Evolutionary conservation across 2,797 vertebrate species (phyloP).

Genomic region (Enteromius fasciolatus): DNA sequence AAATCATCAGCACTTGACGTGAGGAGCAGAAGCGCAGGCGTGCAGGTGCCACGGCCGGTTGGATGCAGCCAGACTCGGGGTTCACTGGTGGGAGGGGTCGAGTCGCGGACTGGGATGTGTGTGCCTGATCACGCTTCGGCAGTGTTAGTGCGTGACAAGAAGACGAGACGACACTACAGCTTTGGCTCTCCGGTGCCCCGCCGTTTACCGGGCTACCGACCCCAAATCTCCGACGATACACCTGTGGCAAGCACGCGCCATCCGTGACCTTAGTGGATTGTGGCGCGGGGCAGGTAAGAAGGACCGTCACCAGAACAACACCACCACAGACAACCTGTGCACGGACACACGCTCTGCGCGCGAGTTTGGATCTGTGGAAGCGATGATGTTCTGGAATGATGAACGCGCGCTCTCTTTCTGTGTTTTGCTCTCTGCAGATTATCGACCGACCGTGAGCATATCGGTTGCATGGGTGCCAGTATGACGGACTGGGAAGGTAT

Average conservation of each 20-base stretch:
- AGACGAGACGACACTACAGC: conserved; percentile 68
- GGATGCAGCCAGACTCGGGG: conserved; percentile 42
- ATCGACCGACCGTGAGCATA: neutral
- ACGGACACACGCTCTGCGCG: conserved; percentile 8
- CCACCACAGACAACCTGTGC: conserved; percentile 20
- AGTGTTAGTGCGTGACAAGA: conserved; percentile 78
- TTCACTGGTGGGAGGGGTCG: conserved; percentile 52
- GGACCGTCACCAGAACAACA: conserved; percentile 2
- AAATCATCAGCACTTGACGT: neutral
- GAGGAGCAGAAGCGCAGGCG: neutral
- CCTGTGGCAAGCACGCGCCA: conserved; percentile 33
- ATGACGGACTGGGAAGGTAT: neutral
- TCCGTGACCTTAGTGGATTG: conserved; percentile 20
- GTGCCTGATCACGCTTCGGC: conserved; percentile 50
- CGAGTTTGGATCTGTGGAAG: conserved; percentile 36
- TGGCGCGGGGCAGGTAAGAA: conserved; percentile 39
- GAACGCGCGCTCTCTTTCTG: neutral
- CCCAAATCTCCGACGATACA: conserved; percentile 49
- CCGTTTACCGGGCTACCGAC: conserved; percentile 26
- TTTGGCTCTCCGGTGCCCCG: conserved; percentile 54
- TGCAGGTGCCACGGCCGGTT: conserved; percentile 27
- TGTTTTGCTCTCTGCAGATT: conserved; percentile 13
- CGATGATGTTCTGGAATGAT: conserved; percentile 35
- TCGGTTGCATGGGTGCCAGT: conserved; percentile 1
- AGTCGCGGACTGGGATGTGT: conserved; percentile 53